Evolutionary conservation across 2,113 vertebrate species (phyloP), one percentile per base, ranked within the genome.

Genomic region (Pygoscelis adeliae): DNA sequence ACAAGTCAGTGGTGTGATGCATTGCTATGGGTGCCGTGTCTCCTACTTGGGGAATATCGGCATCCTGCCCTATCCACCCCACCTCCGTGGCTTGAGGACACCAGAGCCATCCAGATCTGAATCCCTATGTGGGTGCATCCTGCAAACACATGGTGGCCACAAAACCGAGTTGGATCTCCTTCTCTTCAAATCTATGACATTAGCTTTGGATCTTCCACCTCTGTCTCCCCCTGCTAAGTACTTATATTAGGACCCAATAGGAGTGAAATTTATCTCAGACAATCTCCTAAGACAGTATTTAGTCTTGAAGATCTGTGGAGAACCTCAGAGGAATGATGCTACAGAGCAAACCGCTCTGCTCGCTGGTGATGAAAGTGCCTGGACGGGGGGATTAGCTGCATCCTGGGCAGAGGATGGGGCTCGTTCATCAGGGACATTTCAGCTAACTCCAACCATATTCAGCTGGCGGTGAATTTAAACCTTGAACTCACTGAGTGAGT

Each of bases 101-200:
- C 12, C 44, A 87, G 55, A 78, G 13, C 4, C 78, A 78, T 36
- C 7, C 25, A 63, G 15, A 79, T 23, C 52, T 90, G 74, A 71
- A 76, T 44, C 36, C 63, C 42, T 72, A 6, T 22, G 32, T 0
- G 1, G 2, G 7, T 58, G 21, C 5, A 3, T 58, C 74, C 36
- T 47, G 30, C 36, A 93, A 80, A 88, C 38, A 38, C 7, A 9
- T 19, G 18, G 19, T 56, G 30, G 18, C 36, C 53, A 53, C 44
- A 90, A 76, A 93, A 79, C 23, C 10, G 17, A 76, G 21, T 15
- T 10, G 2, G 30, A 81, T 2, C 13, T 2, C 50, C 29, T 63
- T 22, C 15, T 91, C 15, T 61, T 89, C 89, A 76, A 76, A 93
- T 18, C 22, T 71, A 9, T 40, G 19, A 47, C n/a, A 38, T 73